phyloP scores from a whole-genome alignment of 2,888 invertebrate species.

The Morpho deidamia region DNA sequence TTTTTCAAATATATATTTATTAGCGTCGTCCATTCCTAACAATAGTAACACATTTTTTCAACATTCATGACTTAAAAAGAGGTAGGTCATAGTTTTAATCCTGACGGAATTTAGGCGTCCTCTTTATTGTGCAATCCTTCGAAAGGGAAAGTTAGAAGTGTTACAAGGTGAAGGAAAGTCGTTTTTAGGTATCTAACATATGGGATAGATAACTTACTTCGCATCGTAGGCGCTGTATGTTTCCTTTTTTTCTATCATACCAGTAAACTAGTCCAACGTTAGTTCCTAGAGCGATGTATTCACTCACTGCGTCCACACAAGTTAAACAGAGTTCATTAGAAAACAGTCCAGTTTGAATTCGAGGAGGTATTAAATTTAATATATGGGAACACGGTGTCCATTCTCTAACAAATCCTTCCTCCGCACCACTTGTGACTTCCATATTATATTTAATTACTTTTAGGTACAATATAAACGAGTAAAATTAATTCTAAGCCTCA shows the following conservation, averaged over 20 bases:
- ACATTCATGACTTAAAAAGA: too few species aligned
- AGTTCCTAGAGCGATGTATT: conserved; percentile 91
- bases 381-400: conserved; percentile 89
- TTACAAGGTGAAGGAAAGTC: conserved; percentile 41
- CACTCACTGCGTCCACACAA: conserved; percentile 88
- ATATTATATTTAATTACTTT: conserved; percentile 31
- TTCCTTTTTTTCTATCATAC: conserved; percentile 88
- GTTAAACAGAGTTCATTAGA: conserved; percentile 86
- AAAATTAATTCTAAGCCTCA: not conserved
- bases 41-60: too few species aligned
- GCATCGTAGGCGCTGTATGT: conserved; percentile 86
- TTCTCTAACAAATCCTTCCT: conserved; percentile 81
- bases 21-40: too few species aligned
- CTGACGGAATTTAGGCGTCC: too few species aligned
- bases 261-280: conserved; percentile 92
- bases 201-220: conserved; percentile 80
- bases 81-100: too few species aligned
- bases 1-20: too few species aligned
- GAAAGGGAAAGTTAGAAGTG: conserved; percentile 24
- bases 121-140: not conserved
- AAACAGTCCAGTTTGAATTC: conserved; percentile 86
- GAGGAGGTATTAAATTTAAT: conserved; percentile 86
- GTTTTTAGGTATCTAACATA: conserved; percentile 22
- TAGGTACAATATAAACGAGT: not conserved
- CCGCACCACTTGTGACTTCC: conserved; percentile 65